Percentiles rank a stretch among this genome's conserved stretches.
Evolutionary conservation across 2,113 vertebrate genomes (phyloP).

Genomic region (Esox niger): DNA sequence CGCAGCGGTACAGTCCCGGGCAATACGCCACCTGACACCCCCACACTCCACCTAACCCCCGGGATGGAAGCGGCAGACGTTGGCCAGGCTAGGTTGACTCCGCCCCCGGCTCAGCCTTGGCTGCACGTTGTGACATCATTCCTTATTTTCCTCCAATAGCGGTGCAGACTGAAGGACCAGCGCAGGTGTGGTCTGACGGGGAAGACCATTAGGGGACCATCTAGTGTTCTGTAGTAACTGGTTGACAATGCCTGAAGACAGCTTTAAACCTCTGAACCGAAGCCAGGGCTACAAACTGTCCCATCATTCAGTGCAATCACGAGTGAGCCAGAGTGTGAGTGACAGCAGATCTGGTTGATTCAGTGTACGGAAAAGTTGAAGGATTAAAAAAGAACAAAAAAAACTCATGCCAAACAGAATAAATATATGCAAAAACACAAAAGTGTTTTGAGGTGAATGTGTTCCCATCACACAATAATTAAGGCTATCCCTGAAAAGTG

Average conservation of each 20-base stretch:
- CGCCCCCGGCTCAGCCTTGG: neutral
- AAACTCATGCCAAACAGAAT: constrained; percentile 21
- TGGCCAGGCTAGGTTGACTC: constrained; percentile 11
- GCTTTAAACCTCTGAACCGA: neutral
- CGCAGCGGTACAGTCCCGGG: neutral
- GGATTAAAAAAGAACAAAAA: constrained; percentile 34
- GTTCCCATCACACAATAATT: constrained; percentile 54
- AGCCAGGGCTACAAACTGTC: constrained; percentile 1
- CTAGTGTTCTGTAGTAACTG: constrained; percentile 16
- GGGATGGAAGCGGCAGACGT: neutral
- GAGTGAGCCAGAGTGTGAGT: constrained; percentile 13
- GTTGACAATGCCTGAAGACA: constrained; percentile 18
- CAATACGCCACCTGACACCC: neutral
- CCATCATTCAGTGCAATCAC: constrained; percentile 19
- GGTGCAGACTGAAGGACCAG: constrained; percentile 18
- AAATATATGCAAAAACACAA: constrained; percentile 38
- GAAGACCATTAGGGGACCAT: neutral
- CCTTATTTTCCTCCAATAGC: constrained; percentile 13
- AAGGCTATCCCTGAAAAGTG: constrained; percentile 68
- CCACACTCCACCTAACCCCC: too few species aligned
- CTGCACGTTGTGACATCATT: neutral
- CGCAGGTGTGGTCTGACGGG: constrained; percentile 2
- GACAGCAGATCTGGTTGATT: constrained; percentile 27
- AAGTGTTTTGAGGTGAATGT: constrained; percentile 65
- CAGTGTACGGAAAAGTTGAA: constrained; percentile 26